Conservation (phyloP, 2,113 vertebrate genomes). For the Ibidorhyncha struthersii region DNA sequence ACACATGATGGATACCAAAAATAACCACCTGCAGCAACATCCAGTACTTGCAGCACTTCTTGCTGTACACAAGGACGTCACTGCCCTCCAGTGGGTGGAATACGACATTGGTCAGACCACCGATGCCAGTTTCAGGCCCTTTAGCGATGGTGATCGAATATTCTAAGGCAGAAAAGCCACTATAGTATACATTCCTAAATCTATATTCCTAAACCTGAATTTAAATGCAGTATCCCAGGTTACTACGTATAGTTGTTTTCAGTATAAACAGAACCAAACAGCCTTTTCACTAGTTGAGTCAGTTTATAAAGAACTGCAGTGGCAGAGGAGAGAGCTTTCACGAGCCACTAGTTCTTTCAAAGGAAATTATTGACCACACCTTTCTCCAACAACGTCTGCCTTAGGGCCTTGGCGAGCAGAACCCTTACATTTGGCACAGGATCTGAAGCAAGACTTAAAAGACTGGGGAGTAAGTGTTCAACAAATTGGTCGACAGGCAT, state of each 20-base stretch:
- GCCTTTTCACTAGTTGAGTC: too few relatives aligned
- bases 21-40: neutral
- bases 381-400: conserved; percentile 88
- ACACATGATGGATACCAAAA: rapidly evolving
- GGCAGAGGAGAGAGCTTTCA: neutral
- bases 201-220: neutral
- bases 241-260: rapidly evolving
- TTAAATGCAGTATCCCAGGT: neutral
- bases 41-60: too few relatives aligned
- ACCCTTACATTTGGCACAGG: conserved; percentile 88
- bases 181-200: rapidly evolving
- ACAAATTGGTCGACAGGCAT: conserved; percentile 87
- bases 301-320: neutral
- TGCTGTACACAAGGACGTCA: too few relatives aligned
- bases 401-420: conserved; percentile 85
- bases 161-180: neutral
- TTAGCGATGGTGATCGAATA: rapidly evolving
- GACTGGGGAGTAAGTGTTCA: conserved; percentile 85
- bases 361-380: conserved; percentile 48
- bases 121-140: neutral
- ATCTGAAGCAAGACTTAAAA: conserved; percentile 85
- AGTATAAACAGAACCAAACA: neutral
- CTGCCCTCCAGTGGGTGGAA: neutral
- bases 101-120: neutral
- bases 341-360: rapidly evolving